Base-by-base conservation (phyloP, 2,113 vertebrate genomes). In the Xiphophorus maculatus region DNA sequence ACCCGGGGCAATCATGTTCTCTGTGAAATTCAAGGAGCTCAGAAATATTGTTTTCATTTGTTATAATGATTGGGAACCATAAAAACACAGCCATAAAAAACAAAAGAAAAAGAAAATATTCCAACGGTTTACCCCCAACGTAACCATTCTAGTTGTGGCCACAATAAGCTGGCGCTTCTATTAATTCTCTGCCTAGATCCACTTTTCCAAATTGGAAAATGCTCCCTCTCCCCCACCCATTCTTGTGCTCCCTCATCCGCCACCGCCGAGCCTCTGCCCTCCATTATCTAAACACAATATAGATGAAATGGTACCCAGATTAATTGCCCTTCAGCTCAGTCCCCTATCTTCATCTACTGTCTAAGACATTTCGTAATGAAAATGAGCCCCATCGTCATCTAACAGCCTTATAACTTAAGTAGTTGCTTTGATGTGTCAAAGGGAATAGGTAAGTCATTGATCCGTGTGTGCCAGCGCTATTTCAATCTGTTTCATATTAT, bases 351-450 rank as follows among this genome's bases (percentile, higher is more conserved):
- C 84, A 65, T 79, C 71, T 54, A 61, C 86, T 70, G 85, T 92
- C 82, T 82, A 77, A 82, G 42, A 5, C 28, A 6, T 40, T 84
- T 84, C 63, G 77, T 87, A 76, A 88, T 89, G 82, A 88, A 87
- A 89, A 82, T 87, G 74, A 85, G 73, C 74, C 79, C 79, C 82
- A 69, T 84, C 32, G 67, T 67, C 71, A 15, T 80, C 89, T 83
- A 77, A 84, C 69, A 66, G 77, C 73, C 13, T 9, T 86, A 85
- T 83, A 79, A 91, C 85, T 87, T 80, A 86, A 90, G 86, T 67
- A 90, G 85, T 77, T 27, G 11, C 79, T 91, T 90, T 90, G 87
- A 92, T 90, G 88, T 90, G 82, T 84, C 74, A 85, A 82, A 90
- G 75, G 71, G 27, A 84, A 84, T 70, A 87, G 82, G 89, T 86